Evolutionary conservation across 2,797 vertebrate genomes (phyloP), one percentile per base, ranked within the genome.

Genomic region (Vultur gryphus): DNA sequence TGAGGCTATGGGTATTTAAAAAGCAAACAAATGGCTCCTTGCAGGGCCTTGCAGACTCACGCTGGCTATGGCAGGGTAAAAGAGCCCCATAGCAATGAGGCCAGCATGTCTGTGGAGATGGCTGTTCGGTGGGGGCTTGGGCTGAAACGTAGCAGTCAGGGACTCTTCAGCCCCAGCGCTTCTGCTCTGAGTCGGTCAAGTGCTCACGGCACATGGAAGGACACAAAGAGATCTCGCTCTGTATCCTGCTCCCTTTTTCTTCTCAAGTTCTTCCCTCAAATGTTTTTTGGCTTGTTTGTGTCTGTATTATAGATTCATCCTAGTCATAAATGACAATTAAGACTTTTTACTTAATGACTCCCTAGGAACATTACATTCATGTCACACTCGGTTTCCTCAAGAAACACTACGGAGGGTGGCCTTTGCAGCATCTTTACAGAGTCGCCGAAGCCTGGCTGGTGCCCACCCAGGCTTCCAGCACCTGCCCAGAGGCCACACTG

Each of bases 181-280:
- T 61, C 58, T 61, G 65, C 37, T 28, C 43, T 18, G 26, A 57
- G 49, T 23, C 3, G 2, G 29, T 29, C 48, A 67, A 33, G n/a
- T 1, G 1, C 20, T 65, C 0, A 1, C 1, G 2, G 21, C 29
- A 33, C 10, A 17, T 1, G 1, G 37, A 72, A 67, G 24, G 19
- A 54, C 39, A 41, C 11, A 13, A 2, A 6, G 41, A 72, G 16
- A 17, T 43, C 48, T 67, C 1, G 1, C 14, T 64, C 39, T 37
- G 7, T 31, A 66, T 35, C 43, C 23, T 13, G 44, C 46, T 66
- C 7, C 10, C 14, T 44, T 69, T 69, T 48, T 43, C 16, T 66
- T 61, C 2, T 1, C 17, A 44, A 76, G 15, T 17, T 57, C 39
- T 78, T 52, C 23, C 13, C 26, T 58, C 61, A 46, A 41, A 37